phyloP scores from a whole-genome alignment of 1,140 invertebrate genomes.

The Adelges cooleyi region DNA sequence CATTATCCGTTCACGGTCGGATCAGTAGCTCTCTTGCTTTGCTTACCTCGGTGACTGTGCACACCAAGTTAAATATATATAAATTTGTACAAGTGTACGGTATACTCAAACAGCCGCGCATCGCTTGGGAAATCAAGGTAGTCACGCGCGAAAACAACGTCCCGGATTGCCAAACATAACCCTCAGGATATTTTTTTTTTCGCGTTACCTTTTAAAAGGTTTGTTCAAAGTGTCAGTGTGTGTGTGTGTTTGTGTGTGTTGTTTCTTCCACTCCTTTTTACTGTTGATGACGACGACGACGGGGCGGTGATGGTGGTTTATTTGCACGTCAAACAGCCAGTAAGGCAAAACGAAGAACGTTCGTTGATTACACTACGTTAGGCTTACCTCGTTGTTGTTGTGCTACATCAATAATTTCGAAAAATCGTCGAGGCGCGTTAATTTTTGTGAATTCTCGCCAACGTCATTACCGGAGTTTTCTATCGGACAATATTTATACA shows the following conservation, averaged over 20 bases:
- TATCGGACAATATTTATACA: too few species aligned
- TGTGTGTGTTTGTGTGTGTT: not conserved
- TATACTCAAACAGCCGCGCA: not conserved
- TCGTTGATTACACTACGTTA: not conserved
- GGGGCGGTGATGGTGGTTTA: not conserved
- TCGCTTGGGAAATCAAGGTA: not conserved
- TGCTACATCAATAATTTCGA: not conserved
- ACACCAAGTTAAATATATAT: not conserved
- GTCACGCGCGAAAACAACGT: not conserved
- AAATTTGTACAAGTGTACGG: not conserved
- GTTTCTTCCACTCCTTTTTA: too few species aligned
- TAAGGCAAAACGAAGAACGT: not conserved
- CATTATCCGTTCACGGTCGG: constrained; percentile 1
- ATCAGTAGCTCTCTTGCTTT: not conserved
- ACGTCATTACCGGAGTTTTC: too few species aligned
- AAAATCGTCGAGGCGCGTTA: not conserved
- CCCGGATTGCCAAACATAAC: not conserved
- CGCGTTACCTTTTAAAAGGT: not conserved
- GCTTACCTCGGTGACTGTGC: not conserved
- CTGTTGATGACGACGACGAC: too few species aligned
- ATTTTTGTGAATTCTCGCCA: not conserved
- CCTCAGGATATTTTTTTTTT: not conserved
- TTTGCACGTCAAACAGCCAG: constrained; percentile 10
- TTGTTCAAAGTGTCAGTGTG: not conserved
- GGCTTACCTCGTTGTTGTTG: not conserved